Evolutionary conservation across 2,113 vertebrate genomes (phyloP).

Genomic region (Seriola rivoliana): DNA sequence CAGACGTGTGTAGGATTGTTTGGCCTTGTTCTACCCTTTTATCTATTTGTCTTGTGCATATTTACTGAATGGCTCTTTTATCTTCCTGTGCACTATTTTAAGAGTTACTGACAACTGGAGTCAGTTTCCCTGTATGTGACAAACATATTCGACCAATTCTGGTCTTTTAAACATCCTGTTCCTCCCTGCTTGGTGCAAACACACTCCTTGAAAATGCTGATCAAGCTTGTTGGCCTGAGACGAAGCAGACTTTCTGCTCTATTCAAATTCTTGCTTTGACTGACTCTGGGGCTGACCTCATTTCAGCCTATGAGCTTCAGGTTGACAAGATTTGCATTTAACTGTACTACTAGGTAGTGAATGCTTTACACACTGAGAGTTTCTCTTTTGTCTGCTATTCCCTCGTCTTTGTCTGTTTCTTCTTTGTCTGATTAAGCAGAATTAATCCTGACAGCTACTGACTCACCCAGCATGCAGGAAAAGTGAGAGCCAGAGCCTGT

Average conservation of each 20-base stretch:
- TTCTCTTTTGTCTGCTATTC: background rate
- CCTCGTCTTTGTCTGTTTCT: background rate
- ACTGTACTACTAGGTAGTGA: background rate
- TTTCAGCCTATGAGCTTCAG: background rate
- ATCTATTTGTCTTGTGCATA: background rate
- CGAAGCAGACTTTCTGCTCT: background rate
- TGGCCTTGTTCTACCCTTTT: background rate
- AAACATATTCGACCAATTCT: constrained; percentile 18
- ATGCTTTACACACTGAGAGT: background rate
- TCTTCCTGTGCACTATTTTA: too few species aligned
- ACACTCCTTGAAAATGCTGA: constrained; percentile 8
- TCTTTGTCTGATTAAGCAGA: background rate
- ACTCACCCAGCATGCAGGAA: constrained; percentile 97
- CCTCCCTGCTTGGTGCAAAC: background rate
- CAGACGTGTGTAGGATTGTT: too few species aligned
- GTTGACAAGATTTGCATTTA: background rate
- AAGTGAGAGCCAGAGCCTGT: constrained; percentile 97
- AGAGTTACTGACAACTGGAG: constrained; percentile 17
- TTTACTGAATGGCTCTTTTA: background rate
- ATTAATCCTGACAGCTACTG: background rate
- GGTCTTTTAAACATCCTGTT: constrained; percentile 47
- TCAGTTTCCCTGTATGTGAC: constrained; percentile 13
- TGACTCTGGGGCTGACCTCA: background rate
- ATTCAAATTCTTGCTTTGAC: too few species aligned
- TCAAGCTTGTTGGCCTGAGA: background rate